Percentiles rank a stretch among this genome's conserved stretches.
Conservation (phyloP, 2,888 invertebrate species). For the Tipula vernalis region DNA sequence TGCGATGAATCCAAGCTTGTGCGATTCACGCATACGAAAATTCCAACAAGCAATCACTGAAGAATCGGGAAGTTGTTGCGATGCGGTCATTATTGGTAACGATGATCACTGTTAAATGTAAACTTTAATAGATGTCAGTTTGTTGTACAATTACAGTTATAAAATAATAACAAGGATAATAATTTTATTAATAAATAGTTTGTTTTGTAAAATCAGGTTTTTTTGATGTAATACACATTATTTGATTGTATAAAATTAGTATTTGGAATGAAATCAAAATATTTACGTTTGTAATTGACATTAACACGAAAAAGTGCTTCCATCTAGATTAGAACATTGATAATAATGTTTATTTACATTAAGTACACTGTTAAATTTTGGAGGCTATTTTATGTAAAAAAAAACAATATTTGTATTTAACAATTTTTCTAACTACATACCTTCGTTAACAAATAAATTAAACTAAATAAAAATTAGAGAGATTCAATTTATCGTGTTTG, state of each 20-base stretch:
- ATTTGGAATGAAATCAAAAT: background rate
- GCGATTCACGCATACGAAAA: background rate
- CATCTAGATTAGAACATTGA: background rate
- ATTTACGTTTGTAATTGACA: background rate
- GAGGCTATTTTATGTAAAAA: background rate
- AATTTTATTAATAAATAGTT: no score
- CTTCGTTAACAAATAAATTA: background rate
- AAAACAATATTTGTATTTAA: background rate
- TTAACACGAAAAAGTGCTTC: background rate
- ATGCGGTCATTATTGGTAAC: background rate
- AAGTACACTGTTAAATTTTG: background rate
- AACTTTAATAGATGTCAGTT: background rate
- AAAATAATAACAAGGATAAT: no score
- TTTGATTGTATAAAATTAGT: background rate
- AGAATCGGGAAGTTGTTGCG: background rate
- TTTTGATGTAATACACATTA: background rate
- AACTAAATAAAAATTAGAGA: background rate
- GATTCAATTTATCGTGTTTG: background rate
- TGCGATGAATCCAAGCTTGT: slow-evolving; percentile 8
- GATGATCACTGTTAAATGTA: background rate
- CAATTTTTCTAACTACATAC: background rate
- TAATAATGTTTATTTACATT: background rate
- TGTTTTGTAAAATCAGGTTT: background rate
- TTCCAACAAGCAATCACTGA: background rate
- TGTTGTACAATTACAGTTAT: no score